Evolutionary conservation across 2,888 invertebrate species (phyloP), one percentile per base, ranked within the genome.

Genomic region (Cheilosia soror): DNA sequence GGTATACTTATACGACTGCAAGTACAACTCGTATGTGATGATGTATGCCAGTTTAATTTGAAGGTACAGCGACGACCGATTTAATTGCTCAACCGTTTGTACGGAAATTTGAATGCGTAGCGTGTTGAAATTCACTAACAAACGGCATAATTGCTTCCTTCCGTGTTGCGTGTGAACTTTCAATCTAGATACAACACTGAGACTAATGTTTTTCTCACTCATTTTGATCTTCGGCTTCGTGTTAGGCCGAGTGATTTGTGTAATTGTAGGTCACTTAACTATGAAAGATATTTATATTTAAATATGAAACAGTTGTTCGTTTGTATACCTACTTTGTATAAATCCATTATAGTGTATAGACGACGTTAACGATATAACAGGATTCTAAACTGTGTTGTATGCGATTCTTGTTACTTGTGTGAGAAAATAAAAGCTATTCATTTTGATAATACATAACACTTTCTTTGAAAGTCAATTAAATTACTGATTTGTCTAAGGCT

Each of bases 131-230:
- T 85, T 73, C 63, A 60, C 85, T 68, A 85, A 81, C 80, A 80
- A 85, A 85, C 85, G 71, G 58, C 33, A 72, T 80, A 81, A 85
- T 85, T 80, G 76, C 85, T 68, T 80, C 80, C 81, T 85, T 85
- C 85, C 85, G 85, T 85, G 85, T 85, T 81, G 80, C 80, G 85
- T 85, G 85, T 40, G 51, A 51, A 80, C 63, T 68, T 66, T 31
- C 77, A 76, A 85, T 85, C 71, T 71, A 68, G 76, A 75, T 72
- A 66, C 20, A 57, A 20, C n/a, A 49, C 51, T 25, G 55, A 57
- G 85, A 68, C 80, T 80, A 85, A 85, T 85, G 85, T 53, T 80
- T 85, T 85, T 81, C 85, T 80, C 85, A 85, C 85, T 85, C 60
- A 65, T 73, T 73, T 69, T 75, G 69, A 79, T 79, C 69, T 79